phyloP scores from a whole-genome alignment of 2,113 vertebrate species.

The Vombatus ursinus region DNA sequence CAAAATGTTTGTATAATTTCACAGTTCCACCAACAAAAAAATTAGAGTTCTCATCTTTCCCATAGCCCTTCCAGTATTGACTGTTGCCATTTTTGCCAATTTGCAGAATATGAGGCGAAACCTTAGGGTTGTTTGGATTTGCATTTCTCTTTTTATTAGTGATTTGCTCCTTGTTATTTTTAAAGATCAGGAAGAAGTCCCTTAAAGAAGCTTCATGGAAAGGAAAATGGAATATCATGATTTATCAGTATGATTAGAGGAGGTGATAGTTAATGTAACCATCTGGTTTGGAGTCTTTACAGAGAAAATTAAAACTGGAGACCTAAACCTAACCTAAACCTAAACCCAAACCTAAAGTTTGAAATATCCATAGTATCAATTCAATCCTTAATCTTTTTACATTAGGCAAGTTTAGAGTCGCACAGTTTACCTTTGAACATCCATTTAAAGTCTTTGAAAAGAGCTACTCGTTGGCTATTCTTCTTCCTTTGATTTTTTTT shows the following conservation, averaged over 20 bases:
- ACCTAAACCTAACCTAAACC: neutral
- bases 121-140: neutral
- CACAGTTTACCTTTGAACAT: neutral
- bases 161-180: neutral
- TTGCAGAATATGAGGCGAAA: neutral
- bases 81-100: neutral
- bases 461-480: neutral
- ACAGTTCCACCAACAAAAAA: neutral
- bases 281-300: neutral
- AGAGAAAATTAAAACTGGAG: neutral
- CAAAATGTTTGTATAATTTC: neutral
- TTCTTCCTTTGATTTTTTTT: neutral
- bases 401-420: neutral
- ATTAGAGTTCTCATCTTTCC: neutral
- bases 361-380: constrained; percentile 10
- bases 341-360: neutral
- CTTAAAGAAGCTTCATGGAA: constrained; percentile 13
- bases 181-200: constrained; percentile 12
- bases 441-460: constrained; percentile 25
- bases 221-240: neutral
- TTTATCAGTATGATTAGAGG: constrained; percentile 39
- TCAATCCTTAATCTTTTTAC: constrained; percentile 27
- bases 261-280: neutral
- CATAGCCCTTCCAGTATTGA: neutral
- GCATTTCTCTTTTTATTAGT: neutral